Evolutionary conservation across 2,797 vertebrate species (phyloP), one percentile per base, ranked within the genome.

Genomic region (Propithecus perrieri): DNA sequence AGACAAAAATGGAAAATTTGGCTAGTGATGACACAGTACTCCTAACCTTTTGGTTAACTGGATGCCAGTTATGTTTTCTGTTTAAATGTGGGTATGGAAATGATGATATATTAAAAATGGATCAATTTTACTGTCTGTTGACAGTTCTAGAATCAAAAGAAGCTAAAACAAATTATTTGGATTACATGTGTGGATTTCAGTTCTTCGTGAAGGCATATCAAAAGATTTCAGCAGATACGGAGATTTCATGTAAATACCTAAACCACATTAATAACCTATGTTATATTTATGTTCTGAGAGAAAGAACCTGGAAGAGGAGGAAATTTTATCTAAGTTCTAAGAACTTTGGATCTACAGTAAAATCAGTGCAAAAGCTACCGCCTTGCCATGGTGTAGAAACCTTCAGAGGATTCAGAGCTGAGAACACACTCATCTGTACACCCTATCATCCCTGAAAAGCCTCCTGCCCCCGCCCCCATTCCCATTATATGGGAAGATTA

Each of bases 221-320:
- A 87, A 96, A 71, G 33, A 67, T 22, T 86, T 78, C 41, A 97
- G 65, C 76, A 95, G 74, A 84, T 88, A 55, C 1, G 55, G 67
- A 81, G 41, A 65, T 63, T 90, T 93, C 13, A 41, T 61, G 22
- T 57, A 95, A 85, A 85, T 48, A 85, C 12, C 67, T 30, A 80
- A 93, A 89, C 50, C 43, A 85, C 24, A 85, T 83, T 59, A 81
- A 69, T 26, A 71, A 89, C 11, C 33, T 76, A 4, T 63, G 5
- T 81, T 53, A 4, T 67, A 61, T 35, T 35, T 59, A 72, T 55
- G 3, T 71, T 89, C 12, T 41, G 41, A 92, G 20, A 85, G 53
- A 72, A 95, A 91, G 50, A 92, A 88, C 43, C 46, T 61, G 6
- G 26, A 85, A 28, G 18, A 89, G 86, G 35, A 50, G 20, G 48